Conservation (phyloP, 37 sponge, comb jelly and placozoan species). For the Diacarnus erythraeanus region DNA sequence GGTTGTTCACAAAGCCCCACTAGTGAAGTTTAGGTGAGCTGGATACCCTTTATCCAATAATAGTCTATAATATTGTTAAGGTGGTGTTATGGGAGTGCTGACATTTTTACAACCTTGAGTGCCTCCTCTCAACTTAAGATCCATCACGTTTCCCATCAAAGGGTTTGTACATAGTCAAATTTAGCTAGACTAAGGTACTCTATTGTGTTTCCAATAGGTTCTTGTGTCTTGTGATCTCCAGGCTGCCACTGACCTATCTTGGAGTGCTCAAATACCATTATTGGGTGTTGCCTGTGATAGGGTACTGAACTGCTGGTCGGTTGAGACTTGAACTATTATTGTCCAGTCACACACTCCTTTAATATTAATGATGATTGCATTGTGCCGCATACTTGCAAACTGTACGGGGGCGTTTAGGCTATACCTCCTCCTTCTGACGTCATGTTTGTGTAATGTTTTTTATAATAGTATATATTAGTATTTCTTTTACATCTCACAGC, state of each 20-base stretch:
- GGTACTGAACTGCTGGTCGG: slow-evolving; percentile 37
- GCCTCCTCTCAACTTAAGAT: slow-evolving; percentile 40
- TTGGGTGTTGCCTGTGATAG: slow-evolving; percentile 22
- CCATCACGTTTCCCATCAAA: slow-evolving; percentile 46
- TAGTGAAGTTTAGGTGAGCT: slow-evolving; percentile 36
- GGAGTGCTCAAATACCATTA: slow-evolving; percentile 46
- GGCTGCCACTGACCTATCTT: slow-evolving; percentile 28
- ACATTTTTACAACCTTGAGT: slow-evolving; percentile 56
- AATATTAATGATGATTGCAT: no score
- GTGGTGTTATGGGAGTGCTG: slow-evolving; percentile 46
- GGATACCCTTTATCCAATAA: no score
- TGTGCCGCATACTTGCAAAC: no score
- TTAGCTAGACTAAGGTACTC: neutral
- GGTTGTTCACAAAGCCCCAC: slow-evolving; percentile 14
- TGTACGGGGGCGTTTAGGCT: no score
- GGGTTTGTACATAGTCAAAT: slow-evolving; percentile 8
- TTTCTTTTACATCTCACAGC: no score
- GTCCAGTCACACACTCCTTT: no score
- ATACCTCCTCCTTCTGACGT: no score
- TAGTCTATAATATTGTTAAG: slow-evolving; percentile 9
- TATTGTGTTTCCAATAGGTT: slow-evolving; percentile 5
- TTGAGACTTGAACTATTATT: no score
- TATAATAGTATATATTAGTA: no score
- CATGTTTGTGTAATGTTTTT: no score
- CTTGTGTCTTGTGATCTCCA: slow-evolving; percentile 29